Base-by-base conservation (phyloP, 2,113 vertebrate genomes). In the Pelecanoides urinatrix region DNA sequence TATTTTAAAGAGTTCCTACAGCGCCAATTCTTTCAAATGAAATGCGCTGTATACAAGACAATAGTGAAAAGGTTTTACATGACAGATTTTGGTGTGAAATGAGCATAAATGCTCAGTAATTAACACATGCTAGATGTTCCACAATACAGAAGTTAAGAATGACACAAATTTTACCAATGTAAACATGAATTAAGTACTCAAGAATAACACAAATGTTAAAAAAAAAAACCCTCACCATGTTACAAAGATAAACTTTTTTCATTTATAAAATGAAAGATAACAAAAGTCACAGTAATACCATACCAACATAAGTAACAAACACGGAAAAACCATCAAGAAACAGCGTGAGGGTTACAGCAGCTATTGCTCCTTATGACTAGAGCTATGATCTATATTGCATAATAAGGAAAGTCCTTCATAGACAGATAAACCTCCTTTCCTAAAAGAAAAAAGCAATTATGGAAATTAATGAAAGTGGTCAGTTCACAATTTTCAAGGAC, bases 401-500 rank as follows among this genome's bases (percentile, higher is more conserved):
- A 72, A 65, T 62, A 84, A 88, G 30, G 13, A 16, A 80, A 95
- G 76, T 74, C 70, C 77, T 91, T 70, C 59, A 82, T 10, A 68
- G 52, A 72, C 36, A 86, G 47, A 87, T 30, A 93, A 87, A 85
- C 50, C 18, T 80, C 79, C 44, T 59, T 73, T 53, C 45, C 59
- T 53, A 42, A 3, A 42, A 66, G 32, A 88, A 91, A 93, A 83
- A 75, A 47, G 42, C 66, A 76, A 70, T 91, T 92, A 85, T 0
- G 53, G 82, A 92, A 92, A 93, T 94, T 67, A 88, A 88, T 62
- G 59, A 20, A 93, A 96, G 59, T 53, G 26, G 65, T 63, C 83
- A 88, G 38, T 66, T 82, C 75, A 40, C 16, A 88, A 18, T 91
- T 95, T 81, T 84, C 86, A 97, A 93, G 83, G 79, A 90, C 90